phyloP scores from a whole-genome alignment of 2,113 vertebrate species.

The Pteronura brasiliensis region DNA sequence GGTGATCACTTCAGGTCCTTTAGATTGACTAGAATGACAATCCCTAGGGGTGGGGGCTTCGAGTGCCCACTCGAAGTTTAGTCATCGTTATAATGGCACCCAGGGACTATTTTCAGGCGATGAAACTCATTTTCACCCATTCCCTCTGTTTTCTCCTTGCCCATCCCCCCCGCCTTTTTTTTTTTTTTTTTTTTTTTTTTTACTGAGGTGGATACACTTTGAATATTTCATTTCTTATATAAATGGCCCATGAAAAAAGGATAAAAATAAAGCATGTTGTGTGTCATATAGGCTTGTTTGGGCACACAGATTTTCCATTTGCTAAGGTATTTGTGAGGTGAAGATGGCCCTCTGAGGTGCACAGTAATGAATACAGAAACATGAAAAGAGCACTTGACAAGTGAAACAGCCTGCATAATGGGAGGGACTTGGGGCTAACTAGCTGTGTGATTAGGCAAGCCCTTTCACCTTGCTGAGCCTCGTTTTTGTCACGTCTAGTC shows the following conservation, averaged over 20 bases:
- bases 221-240: background rate
- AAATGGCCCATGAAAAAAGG: background rate
- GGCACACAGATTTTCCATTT: background rate
- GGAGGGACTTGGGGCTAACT: background rate
- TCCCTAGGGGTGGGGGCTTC: background rate
- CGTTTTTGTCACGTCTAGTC: background rate
- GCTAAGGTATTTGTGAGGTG: background rate
- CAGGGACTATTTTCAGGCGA: background rate
- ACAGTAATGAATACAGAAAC: background rate
- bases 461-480: background rate
- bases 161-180: background rate
- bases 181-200: too few relatives aligned
- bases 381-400: background rate
- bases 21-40: background rate
- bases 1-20: background rate
- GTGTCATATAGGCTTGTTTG: background rate
- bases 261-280: background rate
- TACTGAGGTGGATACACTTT: background rate
- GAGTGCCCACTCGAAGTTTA: background rate
- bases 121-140: constrained; percentile 22
- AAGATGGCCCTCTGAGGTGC: background rate
- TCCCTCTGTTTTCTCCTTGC: background rate
- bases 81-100: background rate
- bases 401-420: rapidly evolving
- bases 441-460: background rate